Evolutionary conservation across 2,113 vertebrate species (phyloP).

Genomic region (Daphoenositta chrysoptera): DNA sequence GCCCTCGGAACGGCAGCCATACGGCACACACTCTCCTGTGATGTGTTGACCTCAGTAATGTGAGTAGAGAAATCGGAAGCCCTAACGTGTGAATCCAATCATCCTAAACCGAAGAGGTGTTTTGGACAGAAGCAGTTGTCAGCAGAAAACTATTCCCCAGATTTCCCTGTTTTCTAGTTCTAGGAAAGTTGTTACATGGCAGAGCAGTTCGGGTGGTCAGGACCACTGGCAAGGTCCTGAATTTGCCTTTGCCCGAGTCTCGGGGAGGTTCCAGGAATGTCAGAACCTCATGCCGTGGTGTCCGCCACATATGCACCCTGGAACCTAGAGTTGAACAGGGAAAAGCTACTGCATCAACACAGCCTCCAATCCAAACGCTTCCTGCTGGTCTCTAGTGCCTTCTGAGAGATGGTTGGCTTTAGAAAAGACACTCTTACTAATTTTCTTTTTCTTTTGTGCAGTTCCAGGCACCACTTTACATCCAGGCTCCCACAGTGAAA

Average conservation of each 20-base stretch:
- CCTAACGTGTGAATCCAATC: accelerated
- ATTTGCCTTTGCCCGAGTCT: neutral
- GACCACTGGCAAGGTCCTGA: accelerated
- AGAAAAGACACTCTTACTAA: neutral
- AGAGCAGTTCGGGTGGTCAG: neutral
- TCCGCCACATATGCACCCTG: accelerated
- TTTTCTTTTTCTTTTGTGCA: neutral
- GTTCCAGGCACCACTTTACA: neutral
- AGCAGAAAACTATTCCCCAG: neutral
- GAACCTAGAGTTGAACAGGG: accelerated
- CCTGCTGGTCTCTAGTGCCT: neutral
- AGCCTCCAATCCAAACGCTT: neutral
- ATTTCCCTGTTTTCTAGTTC: neutral
- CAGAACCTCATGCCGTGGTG: accelerated
- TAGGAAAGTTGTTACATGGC: no score
- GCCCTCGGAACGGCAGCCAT: accelerated
- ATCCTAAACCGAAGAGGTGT: no score
- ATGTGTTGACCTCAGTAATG: accelerated
- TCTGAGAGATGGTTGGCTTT: neutral
- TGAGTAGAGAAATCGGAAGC: accelerated
- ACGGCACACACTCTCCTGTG: accelerated
- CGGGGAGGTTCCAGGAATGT: neutral
- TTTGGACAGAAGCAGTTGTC: neutral
- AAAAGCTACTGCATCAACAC: no score
- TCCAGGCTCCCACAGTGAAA: neutral